These are phyloP conservation scores for Dendroctonus valens DNA, from an alignment of 1,140 invertebrate genomes.

Conservation along the genomic window DNA sequence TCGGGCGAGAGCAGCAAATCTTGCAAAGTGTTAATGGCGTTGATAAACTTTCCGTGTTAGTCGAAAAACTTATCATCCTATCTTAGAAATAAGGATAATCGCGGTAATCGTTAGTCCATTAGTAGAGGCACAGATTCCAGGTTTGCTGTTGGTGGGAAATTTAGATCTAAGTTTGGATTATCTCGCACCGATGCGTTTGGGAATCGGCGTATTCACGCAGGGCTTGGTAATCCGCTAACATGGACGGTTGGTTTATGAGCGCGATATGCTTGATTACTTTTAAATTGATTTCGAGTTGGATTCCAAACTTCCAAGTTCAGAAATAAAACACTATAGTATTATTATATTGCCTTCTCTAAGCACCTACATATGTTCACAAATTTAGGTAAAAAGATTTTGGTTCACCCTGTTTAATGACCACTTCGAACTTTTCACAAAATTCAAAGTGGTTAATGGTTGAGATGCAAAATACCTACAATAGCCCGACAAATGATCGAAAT, in stretches of 20 bases:
- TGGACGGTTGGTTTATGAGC: conserved; percentile 6
- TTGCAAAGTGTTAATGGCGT: conserved; percentile 26
- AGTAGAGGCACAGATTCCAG: conserved; percentile 41
- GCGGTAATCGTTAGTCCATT: conserved; percentile 46
- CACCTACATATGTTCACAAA: too few relatives aligned
- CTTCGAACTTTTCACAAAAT: too few relatives aligned
- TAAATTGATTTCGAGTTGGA: conserved; percentile 5
- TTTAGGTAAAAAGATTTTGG: too few relatives aligned
- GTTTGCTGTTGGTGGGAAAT: conserved; percentile 30
- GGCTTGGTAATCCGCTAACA: conserved; percentile 33
- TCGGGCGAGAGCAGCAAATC: conserved; percentile 3
- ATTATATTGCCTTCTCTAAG: too few relatives aligned
- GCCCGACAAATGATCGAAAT: too few relatives aligned
- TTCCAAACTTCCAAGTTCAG: too few relatives aligned
- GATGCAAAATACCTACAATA: too few relatives aligned
- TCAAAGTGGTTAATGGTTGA: too few relatives aligned
- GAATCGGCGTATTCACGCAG: conserved; percentile 31
- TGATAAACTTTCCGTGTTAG: conserved; percentile 30
- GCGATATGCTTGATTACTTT: conserved; percentile 23
- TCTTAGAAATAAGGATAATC: conserved; percentile 40
- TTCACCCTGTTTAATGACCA: too few relatives aligned
- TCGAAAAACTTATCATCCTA: conserved; percentile 42
- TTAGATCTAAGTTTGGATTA: conserved; percentile 40
- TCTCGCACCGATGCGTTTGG: conserved; percentile 40
- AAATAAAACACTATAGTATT: too few relatives aligned